These are phyloP conservation scores for Lytechinus variegatus DNA, from an alignment of 35 echinoderm and acorn worm species.

Conservation along the genomic window DNA sequence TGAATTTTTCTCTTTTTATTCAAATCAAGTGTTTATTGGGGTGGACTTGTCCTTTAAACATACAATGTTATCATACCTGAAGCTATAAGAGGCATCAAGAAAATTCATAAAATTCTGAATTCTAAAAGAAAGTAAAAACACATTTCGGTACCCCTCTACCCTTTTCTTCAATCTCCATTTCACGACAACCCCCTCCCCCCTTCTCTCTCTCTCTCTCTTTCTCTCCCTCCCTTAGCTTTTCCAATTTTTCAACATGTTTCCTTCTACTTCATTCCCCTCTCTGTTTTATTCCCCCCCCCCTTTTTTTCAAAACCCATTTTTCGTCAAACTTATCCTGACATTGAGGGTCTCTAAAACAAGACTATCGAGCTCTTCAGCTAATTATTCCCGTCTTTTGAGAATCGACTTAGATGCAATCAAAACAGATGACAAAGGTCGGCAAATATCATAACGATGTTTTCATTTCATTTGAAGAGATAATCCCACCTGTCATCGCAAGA, in stretches of 20 bases:
- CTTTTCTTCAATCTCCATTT: neutral
- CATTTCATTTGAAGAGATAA: constrained; percentile 48
- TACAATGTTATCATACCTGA: too few species aligned
- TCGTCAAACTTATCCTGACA: neutral
- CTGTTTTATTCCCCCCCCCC: neutral
- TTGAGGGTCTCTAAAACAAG: neutral
- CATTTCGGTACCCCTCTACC: too few species aligned
- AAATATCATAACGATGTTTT: constrained; percentile 50
- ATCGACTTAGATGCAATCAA: constrained; percentile 26
- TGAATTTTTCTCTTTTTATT: too few species aligned
- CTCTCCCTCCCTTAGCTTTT: neutral
- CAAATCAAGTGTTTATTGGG: too few species aligned
- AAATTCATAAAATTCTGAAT: too few species aligned
- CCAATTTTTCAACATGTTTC: neutral
- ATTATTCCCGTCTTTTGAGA: constrained; percentile 31
- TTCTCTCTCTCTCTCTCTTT: neutral
- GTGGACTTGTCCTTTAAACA: too few species aligned
- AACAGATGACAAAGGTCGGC: constrained; percentile 42
- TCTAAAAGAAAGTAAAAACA: too few species aligned
- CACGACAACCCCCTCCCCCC: neutral
- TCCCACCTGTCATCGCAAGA: constrained; percentile 5
- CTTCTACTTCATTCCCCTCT: neutral
- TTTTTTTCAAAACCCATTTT: too few species aligned
- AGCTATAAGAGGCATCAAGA: too few species aligned
- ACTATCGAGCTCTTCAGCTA: neutral